Evolutionary conservation across 2,888 invertebrate genomes (phyloP), one percentile per base, ranked within the genome.

Genomic region (Leptopilina drosophilae): DNA sequence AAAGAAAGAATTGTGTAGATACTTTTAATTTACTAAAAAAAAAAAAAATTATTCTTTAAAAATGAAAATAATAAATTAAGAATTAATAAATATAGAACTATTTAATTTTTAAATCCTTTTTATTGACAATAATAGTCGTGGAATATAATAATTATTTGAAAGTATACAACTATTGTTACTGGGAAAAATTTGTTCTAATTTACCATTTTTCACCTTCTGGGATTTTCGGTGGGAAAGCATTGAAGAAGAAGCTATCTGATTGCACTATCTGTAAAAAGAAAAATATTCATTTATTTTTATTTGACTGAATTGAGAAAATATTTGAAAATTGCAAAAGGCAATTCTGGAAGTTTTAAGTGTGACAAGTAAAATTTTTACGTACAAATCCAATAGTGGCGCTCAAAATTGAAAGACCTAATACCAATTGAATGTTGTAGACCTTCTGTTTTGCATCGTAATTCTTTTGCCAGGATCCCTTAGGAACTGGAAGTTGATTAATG

Each of bases 401-500:
- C 62, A 86, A 6, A 0, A 49, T 8, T 14, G 89, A 91, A 59
- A 95, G 73, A 1, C 97, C 96, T 75, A 93, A 87, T 11, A 93
- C 85, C 75, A 97, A 93, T 14, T 94, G 93, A 9, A 93, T 90
- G 87, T 96, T 97, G 93, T 95, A 95, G 87, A 93, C 94, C 82
- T 94, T 92, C 89, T 97, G 95, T 81, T 93, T 93, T 53, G 94
- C 93, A 78, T 94, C 94, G 87, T 96, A 88, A 69, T 94, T 91
- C 77, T 95, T 94, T 89, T 96, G 93, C 97, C 97, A 97, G 33
- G 95, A 95, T 78, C 97, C 97, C 80, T 93, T 92, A 1, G 97
- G 97, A 76, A 95, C 93, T 0, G 96, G 96, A 89, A 97, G 91
- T 89, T 97, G 97, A 87, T 96, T 95, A 94, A 96, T 95, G 12